Evolutionary conservation across 2,113 vertebrate species (phyloP), one percentile per base, ranked within the genome.

Genomic region (Ptyas mucosa): DNA sequence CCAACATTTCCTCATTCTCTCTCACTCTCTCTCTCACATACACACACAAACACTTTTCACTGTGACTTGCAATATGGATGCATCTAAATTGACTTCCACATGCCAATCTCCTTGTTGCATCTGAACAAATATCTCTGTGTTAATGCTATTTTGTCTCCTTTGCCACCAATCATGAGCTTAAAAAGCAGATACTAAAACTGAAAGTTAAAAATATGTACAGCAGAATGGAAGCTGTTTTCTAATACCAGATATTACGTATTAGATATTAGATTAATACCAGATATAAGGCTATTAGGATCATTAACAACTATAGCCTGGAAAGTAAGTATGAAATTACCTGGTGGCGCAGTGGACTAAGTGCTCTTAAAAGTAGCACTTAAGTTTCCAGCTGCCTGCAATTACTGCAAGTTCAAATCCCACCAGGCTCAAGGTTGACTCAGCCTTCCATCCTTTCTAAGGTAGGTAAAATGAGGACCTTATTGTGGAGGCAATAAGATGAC

Each of bases 241-340:
- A 4, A 39, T 1, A 94, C 39, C 91, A 92, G 87, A 12, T 81
- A 94, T 91, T n/a, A n/a, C n/a, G n/a, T n/a, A n/a, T n/a, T n/a
- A n/a, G n/a, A n/a, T n/a, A n/a, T n/a, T n/a, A n/a, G n/a, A n/a
- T n/a, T 0, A 4, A 39, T 1, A 94, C 39, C 91, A 92, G 87
- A 12, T 81, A 94, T 91, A 18, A 64, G 39, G 21, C 29, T 20
- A 3, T 10, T 0, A 93, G 85, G 51, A 5, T 23, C 92, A 95
- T 88, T 95, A 89, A 89, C 26, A 64, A 64, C 61, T 64, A 64
- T 64, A 64, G 26, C 3, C 61, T n/a, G 61, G 29, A 29, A 64
- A 26, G 26, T 64, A 64, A 64, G 29, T 64, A 64, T 64, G 26
- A 64, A 64, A 64, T 29, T 57, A n/a, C n/a, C n/a, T n/a, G n/a